Conservation (phyloP, 2,113 vertebrate genomes). For the Delphinapterus leucas region DNA sequence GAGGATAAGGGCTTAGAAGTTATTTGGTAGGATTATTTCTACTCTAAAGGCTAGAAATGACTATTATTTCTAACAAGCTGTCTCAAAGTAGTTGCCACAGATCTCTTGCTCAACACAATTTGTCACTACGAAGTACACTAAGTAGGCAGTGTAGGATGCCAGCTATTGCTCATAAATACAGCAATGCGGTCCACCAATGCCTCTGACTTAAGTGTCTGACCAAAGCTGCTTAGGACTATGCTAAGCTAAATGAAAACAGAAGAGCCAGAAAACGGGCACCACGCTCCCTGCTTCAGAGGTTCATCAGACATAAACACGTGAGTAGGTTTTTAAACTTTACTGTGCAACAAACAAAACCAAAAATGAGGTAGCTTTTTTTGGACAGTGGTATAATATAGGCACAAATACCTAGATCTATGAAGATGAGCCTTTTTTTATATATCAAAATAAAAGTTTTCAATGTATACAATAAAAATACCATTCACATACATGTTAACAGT, state of each 20-base stretch:
- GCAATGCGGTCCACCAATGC: neutral
- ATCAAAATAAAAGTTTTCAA: neutral
- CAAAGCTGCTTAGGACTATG: neutral
- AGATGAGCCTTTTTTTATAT: neutral
- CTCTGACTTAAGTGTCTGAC: neutral
- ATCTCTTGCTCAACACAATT: slow-evolving; percentile 1
- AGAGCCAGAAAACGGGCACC: neutral
- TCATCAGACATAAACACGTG: neutral
- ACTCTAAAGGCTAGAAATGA: slow-evolving; percentile 26
- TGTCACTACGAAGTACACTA: neutral
- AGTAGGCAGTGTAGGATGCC: neutral
- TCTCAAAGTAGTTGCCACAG: neutral
- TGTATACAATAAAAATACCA: slow-evolving; percentile 11
- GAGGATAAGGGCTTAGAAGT: neutral
- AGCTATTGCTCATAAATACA: neutral
- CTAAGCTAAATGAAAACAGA: slow-evolving; percentile 7
- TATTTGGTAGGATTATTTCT: slow-evolving; percentile 10
- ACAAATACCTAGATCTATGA: neutral
- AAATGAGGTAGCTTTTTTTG: neutral
- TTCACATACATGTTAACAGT: neutral
- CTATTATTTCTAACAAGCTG: slow-evolving; percentile 1
- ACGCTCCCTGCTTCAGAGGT: neutral
- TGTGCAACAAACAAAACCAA: neutral
- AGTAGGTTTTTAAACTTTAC: slow-evolving; percentile 7
- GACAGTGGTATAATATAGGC: neutral